Base-by-base conservation (phyloP, 2,113 vertebrate genomes). In the Catagonus wagneri region DNA sequence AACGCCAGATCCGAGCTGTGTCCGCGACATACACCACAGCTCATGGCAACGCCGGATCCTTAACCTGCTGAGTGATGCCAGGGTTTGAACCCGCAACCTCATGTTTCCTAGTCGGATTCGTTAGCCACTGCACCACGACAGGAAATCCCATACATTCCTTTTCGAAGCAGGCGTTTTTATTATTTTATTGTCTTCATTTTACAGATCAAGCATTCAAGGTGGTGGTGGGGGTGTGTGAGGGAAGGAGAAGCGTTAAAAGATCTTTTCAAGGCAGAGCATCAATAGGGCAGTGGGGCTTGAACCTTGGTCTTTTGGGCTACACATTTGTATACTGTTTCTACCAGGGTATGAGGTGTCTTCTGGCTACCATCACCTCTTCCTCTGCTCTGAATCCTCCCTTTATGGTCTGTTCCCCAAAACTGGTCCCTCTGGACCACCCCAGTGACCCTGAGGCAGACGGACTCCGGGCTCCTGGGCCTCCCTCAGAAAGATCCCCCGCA, bases 131-230 rank as follows among this genome's bases (percentile, higher is more conserved):
- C n/a, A n/a, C n/a, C n/a, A n/a, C n/a, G n/a, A n/a, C n/a, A n/a
- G n/a, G n/a, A n/a, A n/a, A n/a, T n/a, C n/a, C n/a, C 5, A 32
- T 61, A 29, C 4, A 39, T 61, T 65, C 27, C 29, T 79, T 96
- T 63, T 83, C 68, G 74, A 92, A 44, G 56, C 58, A 83, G 52
- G 36, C 61, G 23, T 36, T 93, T 86, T 58, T 58, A 52, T 74
- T 93, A 52, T 68, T 83, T 54, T 63, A 39, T 65, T 93, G 39
- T 63, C 44, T 27, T 94, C 60, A 20, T 87, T 97, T 94, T 84
- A 56, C 10, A 93, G 44, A 58, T 58, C 1, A 61, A 61, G 72
- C 72, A 17, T 20, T 58, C 65, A 84, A 94, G 72, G 39, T 25
- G 60, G 22, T 7, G 1, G 5, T 10, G 54, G 19, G 8, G 44